Conservation (phyloP, 2,113 vertebrate species). For the Tachycineta bicolor region DNA sequence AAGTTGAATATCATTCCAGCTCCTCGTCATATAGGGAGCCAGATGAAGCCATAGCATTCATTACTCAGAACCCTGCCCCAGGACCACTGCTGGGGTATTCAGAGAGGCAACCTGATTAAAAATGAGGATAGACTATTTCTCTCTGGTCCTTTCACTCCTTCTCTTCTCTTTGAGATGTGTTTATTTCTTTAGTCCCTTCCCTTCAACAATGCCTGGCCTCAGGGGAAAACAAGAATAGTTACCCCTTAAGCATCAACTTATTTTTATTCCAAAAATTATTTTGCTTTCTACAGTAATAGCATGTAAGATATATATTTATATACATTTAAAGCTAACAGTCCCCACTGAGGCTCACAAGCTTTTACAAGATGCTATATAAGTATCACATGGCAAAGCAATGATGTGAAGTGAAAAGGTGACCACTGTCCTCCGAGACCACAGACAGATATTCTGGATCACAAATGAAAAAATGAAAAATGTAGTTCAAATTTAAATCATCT, state of each 20-base stretch:
- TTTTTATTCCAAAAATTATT: background rate
- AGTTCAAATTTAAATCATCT: background rate
- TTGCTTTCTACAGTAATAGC: background rate
- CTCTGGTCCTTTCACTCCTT: background rate
- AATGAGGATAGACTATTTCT: background rate
- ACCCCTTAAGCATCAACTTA: background rate
- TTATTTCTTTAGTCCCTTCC: background rate
- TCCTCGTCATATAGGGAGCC: background rate
- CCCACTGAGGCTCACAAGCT: background rate
- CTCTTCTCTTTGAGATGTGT: background rate
- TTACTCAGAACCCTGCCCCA: background rate
- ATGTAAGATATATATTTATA: background rate
- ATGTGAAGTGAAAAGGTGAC: constrained; percentile 2
- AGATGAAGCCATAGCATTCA: background rate
- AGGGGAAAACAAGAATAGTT: background rate
- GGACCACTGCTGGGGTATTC: background rate
- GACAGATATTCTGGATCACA: background rate
- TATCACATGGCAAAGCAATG: background rate
- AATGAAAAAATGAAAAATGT: background rate
- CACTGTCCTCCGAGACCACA: background rate
- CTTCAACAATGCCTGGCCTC: background rate
- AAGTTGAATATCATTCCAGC: background rate
- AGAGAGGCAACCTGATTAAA: background rate
- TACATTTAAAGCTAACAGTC: background rate
- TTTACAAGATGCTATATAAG: background rate